Conservation (phyloP, 2,888 invertebrate species). For the Esperia sulphurella region DNA sequence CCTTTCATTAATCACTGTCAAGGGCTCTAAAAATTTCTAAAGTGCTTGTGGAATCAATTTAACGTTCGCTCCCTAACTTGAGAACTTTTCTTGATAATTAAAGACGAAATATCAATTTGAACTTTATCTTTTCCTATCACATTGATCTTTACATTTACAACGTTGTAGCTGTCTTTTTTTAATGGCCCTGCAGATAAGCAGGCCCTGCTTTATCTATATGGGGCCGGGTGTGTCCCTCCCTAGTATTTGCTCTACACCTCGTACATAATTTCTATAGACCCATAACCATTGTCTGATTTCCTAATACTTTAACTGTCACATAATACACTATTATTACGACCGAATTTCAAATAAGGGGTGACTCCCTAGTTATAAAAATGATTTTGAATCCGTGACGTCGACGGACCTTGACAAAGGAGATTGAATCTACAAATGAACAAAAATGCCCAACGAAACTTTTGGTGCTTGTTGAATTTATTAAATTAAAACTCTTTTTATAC, state of each 20-base stretch:
- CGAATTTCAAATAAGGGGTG: conserved; percentile 40
- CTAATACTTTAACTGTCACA: conserved; percentile 45
- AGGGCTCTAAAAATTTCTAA: conserved; percentile 69
- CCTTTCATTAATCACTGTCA: conserved; percentile 76
- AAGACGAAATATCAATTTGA: conserved; percentile 65
- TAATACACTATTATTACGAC: conserved; percentile 49
- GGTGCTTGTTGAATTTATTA: too few species aligned
- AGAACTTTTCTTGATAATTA: conserved; percentile 68
- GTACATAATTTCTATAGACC: conserved; percentile 31
- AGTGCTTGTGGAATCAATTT: conserved; percentile 74
- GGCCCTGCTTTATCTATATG: neutral
- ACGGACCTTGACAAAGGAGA: conserved; percentile 2
- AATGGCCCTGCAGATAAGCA: conserved; percentile 3
- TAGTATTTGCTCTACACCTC: neutral
- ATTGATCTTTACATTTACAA: conserved; percentile 16
- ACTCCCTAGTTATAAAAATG: conserved; percentile 41
- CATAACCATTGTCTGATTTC: conserved; percentile 35
- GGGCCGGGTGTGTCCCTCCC: neutral
- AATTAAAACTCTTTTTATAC: too few species aligned
- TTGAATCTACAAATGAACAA: too few species aligned
- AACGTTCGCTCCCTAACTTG: conserved; percentile 56
- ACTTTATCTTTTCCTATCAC: conserved; percentile 28
- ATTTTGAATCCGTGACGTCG: conserved; percentile 29
- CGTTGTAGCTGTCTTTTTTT: conserved; percentile 7
- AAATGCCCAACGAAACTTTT: too few species aligned